These are phyloP conservation scores for Myotis findleyi DNA, from an alignment of 2,797 vertebrate species.

Conservation along the genomic window DNA sequence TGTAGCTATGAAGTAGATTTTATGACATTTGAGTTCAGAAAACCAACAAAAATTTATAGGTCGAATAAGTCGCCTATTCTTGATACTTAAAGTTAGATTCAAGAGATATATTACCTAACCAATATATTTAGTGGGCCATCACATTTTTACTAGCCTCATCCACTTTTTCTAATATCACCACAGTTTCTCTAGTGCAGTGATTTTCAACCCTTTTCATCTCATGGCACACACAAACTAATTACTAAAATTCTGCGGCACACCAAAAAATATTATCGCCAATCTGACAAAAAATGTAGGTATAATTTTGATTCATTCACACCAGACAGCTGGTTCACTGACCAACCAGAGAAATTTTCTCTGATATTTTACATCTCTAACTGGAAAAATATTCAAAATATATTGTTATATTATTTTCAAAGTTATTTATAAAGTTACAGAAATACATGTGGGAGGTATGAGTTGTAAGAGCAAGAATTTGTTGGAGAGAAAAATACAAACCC, in stretches of 20 bases:
- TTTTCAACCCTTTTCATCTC: background rate
- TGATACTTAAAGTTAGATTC: conserved; percentile 44
- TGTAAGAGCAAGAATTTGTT: background rate
- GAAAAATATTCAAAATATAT: conserved; percentile 40
- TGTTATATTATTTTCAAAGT: conserved; percentile 26
- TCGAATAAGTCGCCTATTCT: conserved; percentile 52
- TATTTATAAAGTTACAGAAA: conserved; percentile 34
- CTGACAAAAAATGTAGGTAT: background rate
- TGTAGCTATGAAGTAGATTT: conserved; percentile 38
- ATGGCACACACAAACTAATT: background rate
- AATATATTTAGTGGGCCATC: conserved; percentile 64
- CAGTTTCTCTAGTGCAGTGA: background rate
- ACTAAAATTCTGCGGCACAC: background rate
- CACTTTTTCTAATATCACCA: conserved; percentile 32
- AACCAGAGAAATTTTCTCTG: conserved; percentile 28
- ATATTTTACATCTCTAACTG: conserved; percentile 45
- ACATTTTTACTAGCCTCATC: conserved; percentile 59
- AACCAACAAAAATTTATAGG: conserved; percentile 67
- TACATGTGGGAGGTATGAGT: background rate
- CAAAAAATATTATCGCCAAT: background rate
- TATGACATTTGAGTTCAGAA: conserved; percentile 66
- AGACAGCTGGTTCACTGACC: background rate
- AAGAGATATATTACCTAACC: conserved; percentile 63
- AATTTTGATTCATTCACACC: background rate
- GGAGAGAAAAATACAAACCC: background rate